Conservation (phyloP, 2,797 vertebrate species). For the Dallia pectoralis region DNA sequence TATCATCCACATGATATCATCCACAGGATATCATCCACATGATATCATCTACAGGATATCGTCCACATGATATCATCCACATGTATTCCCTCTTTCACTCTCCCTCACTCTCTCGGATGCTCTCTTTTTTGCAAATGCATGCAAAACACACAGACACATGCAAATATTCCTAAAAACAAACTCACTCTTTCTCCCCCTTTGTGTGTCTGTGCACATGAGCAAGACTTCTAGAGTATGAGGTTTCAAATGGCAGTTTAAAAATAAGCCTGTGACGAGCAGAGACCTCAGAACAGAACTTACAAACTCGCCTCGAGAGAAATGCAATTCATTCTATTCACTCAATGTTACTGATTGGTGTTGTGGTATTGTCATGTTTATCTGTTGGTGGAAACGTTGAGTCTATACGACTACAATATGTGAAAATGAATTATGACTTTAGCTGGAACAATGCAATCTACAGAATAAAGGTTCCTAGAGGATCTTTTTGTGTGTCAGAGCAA, state of each 20-base stretch:
- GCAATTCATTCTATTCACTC: conserved; percentile 34
- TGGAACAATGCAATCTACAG: too few relatives aligned
- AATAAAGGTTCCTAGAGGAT: too few relatives aligned
- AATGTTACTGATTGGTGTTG: neutral
- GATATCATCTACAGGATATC: neutral
- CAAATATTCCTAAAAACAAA: neutral
- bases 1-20: neutral
- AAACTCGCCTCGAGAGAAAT: conserved; percentile 19
- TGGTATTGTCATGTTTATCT: neutral
- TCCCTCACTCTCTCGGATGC: neutral
- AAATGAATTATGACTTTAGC: neutral
- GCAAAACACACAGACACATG: too few relatives aligned
- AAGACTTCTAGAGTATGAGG: conserved; percentile 48
- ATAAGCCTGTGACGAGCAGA: conserved; percentile 55
- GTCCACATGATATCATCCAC: conserved; percentile 4
- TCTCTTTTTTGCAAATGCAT: neutral
- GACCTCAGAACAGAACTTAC: conserved; percentile 34
- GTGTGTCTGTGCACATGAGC: neutral
- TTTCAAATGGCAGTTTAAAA: conserved; percentile 80
- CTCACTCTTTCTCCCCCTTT: neutral
- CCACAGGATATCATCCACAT: neutral
- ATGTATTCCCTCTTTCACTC: neutral
- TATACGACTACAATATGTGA: neutral
- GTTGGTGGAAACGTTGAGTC: neutral
- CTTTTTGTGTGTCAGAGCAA: too few relatives aligned